A percentile compares a stretch with the other conserved stretches of the same genome.
Evolutionary conservation across 2,797 vertebrate genomes (phyloP).

Genomic region (Euphonia xanthogaster): DNA sequence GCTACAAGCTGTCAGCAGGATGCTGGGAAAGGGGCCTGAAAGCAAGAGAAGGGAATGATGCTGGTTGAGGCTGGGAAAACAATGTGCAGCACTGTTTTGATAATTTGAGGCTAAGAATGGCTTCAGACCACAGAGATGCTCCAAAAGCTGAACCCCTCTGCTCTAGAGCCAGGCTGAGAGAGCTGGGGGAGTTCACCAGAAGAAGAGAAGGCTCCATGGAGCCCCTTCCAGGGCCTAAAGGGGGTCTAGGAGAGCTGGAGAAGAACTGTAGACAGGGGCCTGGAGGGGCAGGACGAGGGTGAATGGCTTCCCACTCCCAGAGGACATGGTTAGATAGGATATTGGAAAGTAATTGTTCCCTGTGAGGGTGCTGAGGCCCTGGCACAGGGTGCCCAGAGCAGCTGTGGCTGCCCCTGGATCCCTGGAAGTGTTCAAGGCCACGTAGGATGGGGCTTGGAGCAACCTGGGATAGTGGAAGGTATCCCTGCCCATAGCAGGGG

Average conservation of each 20-base stretch:
- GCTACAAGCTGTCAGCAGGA: background rate
- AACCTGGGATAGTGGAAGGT: accelerated
- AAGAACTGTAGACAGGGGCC: background rate
- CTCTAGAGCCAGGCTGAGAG: background rate
- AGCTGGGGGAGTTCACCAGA: background rate
- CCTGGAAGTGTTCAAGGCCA: background rate
- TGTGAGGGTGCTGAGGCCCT: accelerated
- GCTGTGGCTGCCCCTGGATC: background rate
- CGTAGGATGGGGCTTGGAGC: accelerated
- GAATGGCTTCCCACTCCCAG: background rate
- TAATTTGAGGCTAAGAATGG: background rate
- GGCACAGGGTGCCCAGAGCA: background rate
- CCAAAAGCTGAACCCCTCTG: background rate
- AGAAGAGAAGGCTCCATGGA: background rate
- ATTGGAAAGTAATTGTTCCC: background rate
- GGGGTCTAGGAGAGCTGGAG: background rate
- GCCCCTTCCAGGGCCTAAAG: background rate
- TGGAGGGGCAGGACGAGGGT: background rate
- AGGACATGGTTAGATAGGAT: background rate
- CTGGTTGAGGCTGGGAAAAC: background rate
- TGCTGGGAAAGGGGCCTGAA: background rate
- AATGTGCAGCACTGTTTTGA: background rate
- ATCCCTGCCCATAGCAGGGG: background rate
- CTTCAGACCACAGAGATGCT: background rate
- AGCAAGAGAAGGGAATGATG: background rate